These are phyloP conservation scores for Drosophila differens DNA, from an alignment of 2,888 invertebrate species.

Conservation along the genomic window DNA sequence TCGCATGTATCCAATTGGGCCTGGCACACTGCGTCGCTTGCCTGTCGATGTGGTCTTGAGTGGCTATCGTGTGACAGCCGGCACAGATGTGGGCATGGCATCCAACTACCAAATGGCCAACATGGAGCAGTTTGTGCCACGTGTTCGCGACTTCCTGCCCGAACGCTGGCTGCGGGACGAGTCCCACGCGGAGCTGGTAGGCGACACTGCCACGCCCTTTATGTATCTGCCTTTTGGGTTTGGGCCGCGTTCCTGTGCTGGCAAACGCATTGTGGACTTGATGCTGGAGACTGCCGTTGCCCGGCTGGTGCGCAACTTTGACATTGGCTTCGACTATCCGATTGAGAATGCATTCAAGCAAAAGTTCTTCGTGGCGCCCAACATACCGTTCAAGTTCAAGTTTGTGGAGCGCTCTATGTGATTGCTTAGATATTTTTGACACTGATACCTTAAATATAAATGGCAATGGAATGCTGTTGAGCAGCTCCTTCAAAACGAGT, in stretches of 20 bases:
- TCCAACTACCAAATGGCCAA: constrained; percentile 88
- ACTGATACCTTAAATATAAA: constrained; percentile 17
- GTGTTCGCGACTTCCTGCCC: constrained; percentile 88
- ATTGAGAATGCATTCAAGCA: constrained; percentile 79
- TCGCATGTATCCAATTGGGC: constrained; percentile 88
- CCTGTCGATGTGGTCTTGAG: constrained; percentile 87
- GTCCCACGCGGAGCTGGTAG: constrained; percentile 44
- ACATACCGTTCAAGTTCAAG: constrained; percentile 84
- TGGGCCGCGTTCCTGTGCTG: constrained; percentile 88
- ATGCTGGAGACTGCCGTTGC: constrained; percentile 88
- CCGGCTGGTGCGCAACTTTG: constrained; percentile 84
- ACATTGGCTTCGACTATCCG: constrained; percentile 84
- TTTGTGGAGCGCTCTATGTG: constrained; percentile 71
- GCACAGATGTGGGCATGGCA: constrained; percentile 90
- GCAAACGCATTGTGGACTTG: constrained; percentile 90
- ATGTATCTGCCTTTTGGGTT: constrained; percentile 83
- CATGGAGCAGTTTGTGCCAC: constrained; percentile 88
- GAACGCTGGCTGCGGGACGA: constrained; percentile 89
- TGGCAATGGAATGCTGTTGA: constrained; percentile 20
- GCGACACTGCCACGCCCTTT: constrained; percentile 72
- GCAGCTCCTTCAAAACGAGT: constrained; percentile 26
- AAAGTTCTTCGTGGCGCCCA: constrained; percentile 82
- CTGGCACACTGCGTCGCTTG: constrained; percentile 87
- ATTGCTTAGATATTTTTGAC: not conserved
- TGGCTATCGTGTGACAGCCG: constrained; percentile 88